Percentiles rank a stretch among this genome's conserved stretches.
These are phyloP conservation scores for Rhinophrynus dorsalis DNA, from an alignment of 2,797 vertebrate genomes.

Conservation along the genomic window DNA sequence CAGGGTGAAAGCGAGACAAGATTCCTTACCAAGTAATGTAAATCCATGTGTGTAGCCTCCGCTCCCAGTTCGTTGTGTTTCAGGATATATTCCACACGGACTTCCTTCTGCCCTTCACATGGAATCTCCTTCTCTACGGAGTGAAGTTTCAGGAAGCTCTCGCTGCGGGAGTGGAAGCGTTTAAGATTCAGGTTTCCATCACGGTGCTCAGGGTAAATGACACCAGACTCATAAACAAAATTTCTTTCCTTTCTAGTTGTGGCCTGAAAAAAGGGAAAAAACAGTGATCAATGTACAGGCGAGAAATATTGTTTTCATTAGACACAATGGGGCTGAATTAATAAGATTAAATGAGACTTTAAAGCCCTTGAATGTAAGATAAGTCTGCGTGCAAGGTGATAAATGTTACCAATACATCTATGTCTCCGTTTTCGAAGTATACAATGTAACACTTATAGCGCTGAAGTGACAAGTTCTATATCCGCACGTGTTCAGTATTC, in stretches of 20 bases:
- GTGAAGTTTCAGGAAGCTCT: constrained; percentile 38
- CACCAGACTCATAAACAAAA: too few relatives aligned
- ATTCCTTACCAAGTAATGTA: constrained; percentile 45
- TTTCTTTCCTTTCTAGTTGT: neutral
- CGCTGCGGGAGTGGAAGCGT: neutral
- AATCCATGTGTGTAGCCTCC: neutral
- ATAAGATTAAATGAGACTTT: too few relatives aligned
- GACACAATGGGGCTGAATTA: too few relatives aligned
- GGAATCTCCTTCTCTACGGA: accelerated
- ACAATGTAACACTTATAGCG: too few relatives aligned
- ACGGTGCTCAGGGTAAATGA: neutral
- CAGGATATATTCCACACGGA: constrained; percentile 38
- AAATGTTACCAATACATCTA: too few relatives aligned
- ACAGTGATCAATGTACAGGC: neutral
- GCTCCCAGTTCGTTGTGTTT: neutral
- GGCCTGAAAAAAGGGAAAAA: neutral
- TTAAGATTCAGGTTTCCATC: neutral
- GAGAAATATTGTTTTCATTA: neutral
- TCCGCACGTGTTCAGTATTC: too few relatives aligned
- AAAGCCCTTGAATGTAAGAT: too few relatives aligned
- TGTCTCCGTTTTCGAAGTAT: too few relatives aligned
- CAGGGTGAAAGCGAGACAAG: too few relatives aligned
- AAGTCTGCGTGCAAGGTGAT: too few relatives aligned
- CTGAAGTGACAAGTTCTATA: too few relatives aligned
- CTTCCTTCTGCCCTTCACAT: constrained; percentile 27